phyloP scores from a whole-genome alignment of 2,113 vertebrate genomes.

The Oryzias curvinotus region DNA sequence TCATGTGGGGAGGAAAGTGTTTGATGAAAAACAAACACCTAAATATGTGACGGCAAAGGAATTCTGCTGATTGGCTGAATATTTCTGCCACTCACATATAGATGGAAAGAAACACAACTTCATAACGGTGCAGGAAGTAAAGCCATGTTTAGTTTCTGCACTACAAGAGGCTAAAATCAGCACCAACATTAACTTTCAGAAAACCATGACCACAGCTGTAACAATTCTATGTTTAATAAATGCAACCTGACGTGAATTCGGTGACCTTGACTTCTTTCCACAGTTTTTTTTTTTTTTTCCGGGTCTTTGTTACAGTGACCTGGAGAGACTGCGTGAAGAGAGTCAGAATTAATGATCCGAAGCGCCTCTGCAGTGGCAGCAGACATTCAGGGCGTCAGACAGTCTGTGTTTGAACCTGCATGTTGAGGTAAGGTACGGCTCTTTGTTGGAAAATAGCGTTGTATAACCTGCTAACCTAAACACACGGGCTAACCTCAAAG shows the following conservation, averaged over 20 bases:
- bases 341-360: constrained; percentile 34
- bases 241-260: constrained; percentile 1
- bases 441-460: constrained; percentile 7
- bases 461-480: constrained; percentile 25
- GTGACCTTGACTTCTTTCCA: constrained; percentile 14
- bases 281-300: background rate
- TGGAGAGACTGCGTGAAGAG: constrained; percentile 8
- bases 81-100: too few relatives aligned
- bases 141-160: background rate
- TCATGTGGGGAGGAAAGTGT: background rate
- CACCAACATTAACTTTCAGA: background rate
- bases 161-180: background rate
- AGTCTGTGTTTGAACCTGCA: constrained; percentile 50
- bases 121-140: too few relatives aligned
- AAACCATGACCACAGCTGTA: background rate
- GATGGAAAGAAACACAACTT: too few relatives aligned
- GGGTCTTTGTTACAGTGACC: constrained; percentile 7
- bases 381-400: constrained; percentile 29
- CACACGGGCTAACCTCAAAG: constrained; percentile 29
- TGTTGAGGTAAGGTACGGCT: constrained; percentile 25
- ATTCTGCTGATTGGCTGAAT: too few relatives aligned
- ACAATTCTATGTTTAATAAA: background rate
- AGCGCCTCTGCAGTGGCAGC: constrained; percentile 34
- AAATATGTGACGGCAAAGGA: background rate
- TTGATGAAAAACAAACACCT: background rate